phyloP scores from a whole-genome alignment of 2,797 vertebrate genomes.

The Gastrophryne carolinensis region DNA sequence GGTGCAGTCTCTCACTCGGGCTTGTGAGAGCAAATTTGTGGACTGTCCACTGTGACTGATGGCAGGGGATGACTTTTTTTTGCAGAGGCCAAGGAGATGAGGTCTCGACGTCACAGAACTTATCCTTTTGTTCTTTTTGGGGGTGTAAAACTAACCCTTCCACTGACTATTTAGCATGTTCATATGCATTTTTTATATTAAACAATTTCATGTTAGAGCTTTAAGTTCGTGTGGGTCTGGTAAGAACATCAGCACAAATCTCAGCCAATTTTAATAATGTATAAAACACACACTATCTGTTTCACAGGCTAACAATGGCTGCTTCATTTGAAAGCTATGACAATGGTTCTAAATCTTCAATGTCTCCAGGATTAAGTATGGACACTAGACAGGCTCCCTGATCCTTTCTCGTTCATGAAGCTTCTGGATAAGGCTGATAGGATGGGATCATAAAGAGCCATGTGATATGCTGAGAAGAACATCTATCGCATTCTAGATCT shows the following conservation, averaged over 20 bases:
- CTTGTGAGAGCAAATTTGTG: too few species aligned
- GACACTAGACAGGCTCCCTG: slow-evolving; percentile 67
- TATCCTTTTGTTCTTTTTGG: too few species aligned
- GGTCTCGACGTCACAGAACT: too few species aligned
- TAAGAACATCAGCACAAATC: slow-evolving; percentile 58
- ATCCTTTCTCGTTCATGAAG: slow-evolving; percentile 69
- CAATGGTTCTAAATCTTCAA: slow-evolving; percentile 71
- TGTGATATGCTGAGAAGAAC: slow-evolving; percentile 56
- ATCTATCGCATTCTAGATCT: slow-evolving; percentile 41
- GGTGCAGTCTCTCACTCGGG: too few species aligned
- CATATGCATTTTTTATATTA: too few species aligned
- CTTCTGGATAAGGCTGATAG: slow-evolving; percentile 67
- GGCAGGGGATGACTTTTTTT: too few species aligned
- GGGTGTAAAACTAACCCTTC: too few species aligned
- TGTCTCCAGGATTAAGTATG: slow-evolving; percentile 70
- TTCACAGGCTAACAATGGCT: slow-evolving; percentile 69
- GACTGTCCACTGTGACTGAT: too few species aligned
- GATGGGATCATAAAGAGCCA: slow-evolving; percentile 61
- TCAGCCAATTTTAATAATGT: slow-evolving; percentile 56
- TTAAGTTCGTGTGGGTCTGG: slow-evolving; percentile 57
- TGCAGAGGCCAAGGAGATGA: too few species aligned
- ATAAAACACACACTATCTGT: slow-evolving; percentile 69
- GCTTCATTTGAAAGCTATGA: slow-evolving; percentile 74
- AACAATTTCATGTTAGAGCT: too few species aligned
- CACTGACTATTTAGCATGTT: too few species aligned